These are phyloP conservation scores for Todiramphus saurophagus DNA, from an alignment of 2,113 vertebrate species.

Conservation along the genomic window DNA sequence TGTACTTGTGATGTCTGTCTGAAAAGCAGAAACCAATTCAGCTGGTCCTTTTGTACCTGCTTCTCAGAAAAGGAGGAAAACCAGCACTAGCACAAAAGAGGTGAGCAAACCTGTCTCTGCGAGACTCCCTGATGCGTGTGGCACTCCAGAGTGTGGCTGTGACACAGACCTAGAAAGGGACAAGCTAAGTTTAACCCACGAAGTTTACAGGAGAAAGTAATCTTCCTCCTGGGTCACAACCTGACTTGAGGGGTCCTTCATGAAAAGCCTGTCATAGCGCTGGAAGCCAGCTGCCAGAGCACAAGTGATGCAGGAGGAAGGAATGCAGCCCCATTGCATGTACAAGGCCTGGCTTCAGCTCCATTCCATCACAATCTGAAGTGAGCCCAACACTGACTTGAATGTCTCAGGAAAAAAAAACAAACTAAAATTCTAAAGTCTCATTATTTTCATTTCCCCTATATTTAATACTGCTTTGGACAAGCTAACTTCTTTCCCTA, in stretches of 20 bases:
- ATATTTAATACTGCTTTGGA: not conserved
- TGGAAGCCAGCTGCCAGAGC: not conserved
- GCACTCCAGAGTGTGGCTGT: not conserved
- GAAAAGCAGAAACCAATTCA: not conserved
- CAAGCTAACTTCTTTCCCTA: not conserved
- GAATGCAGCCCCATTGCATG: not conserved
- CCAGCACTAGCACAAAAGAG: not conserved
- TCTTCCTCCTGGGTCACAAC: not conserved
- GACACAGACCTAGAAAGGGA: not conserved
- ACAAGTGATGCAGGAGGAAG: not conserved
- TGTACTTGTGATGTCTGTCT: not conserved
- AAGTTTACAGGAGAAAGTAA: not conserved
- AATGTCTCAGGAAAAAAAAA: not conserved
- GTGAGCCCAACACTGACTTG: not conserved
- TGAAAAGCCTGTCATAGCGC: not conserved
- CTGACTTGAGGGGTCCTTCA: not conserved
- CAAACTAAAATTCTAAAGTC: not conserved
- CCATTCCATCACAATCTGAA: not conserved
- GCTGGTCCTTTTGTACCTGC: not conserved
- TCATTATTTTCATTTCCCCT: not conserved
- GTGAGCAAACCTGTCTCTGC: not conserved
- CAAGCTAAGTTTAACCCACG: not conserved
- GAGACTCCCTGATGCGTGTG: not conserved
- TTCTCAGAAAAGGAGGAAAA: not conserved
- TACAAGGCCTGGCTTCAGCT: not conserved